Evolutionary conservation across 1,140 invertebrate genomes (phyloP).

Genomic region (Orius insidiosus): DNA sequence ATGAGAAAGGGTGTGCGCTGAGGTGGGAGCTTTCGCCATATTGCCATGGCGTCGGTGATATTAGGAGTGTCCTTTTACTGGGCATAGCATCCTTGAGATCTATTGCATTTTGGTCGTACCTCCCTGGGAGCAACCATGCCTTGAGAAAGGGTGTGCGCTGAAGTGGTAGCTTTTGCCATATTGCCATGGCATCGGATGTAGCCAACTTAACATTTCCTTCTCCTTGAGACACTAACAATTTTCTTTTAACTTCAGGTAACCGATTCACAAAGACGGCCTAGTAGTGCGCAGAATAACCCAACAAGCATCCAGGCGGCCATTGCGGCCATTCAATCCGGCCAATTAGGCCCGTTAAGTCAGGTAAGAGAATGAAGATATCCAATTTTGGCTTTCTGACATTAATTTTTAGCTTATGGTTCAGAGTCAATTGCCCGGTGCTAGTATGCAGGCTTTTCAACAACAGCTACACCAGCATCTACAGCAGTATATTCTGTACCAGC

Average conservation of each 20-base stretch:
- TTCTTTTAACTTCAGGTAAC: conserved; percentile 18
- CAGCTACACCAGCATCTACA: conserved; percentile 49
- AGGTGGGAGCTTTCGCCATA: too few relatives aligned
- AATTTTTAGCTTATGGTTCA: conserved; percentile 33
- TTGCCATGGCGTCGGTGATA: too few relatives aligned
- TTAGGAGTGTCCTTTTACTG: too few relatives aligned
- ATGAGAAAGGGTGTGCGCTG: too few relatives aligned
- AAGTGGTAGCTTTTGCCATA: too few relatives aligned
- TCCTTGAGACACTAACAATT: too few relatives aligned
- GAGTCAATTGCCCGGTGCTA: conserved; percentile 26
- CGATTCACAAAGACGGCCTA: conserved; percentile 18
- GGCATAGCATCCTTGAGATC: too few relatives aligned
- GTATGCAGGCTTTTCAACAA: conserved; percentile 41
- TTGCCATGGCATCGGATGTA: too few relatives aligned
- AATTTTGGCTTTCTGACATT: conserved; percentile 12
- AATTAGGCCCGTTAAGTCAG: conserved; percentile 21
- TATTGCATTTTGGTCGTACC: too few relatives aligned
- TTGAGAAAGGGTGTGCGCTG: too few relatives aligned
- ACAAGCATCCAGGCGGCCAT: conserved; percentile 19
- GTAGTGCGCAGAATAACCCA: conserved; percentile 4
- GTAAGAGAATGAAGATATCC: not conserved
- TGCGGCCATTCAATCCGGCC: conserved; percentile 45
- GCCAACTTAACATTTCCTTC: too few relatives aligned
- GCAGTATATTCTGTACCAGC: conserved; percentile 53
- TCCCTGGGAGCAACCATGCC: too few relatives aligned